Evolutionary conservation across 1,140 invertebrate species (phyloP).

Genomic region (Rhopalosiphum padi): DNA sequence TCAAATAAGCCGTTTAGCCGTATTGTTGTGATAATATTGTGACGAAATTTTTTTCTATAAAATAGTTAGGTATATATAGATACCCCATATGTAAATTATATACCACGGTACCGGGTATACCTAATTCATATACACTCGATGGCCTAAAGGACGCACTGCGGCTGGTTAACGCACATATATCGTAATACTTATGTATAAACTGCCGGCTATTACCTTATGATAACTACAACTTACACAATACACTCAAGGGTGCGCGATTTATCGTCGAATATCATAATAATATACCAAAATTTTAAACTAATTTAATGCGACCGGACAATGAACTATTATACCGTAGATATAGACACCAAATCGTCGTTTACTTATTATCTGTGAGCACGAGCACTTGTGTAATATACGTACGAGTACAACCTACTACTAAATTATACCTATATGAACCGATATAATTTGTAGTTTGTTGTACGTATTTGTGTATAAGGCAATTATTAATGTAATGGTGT

Average conservation of each 20-base stretch:
- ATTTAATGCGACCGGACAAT: not conserved
- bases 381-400: not conserved
- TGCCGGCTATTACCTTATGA: not conserved
- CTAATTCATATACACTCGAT: not conserved
- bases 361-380: not conserved
- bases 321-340: not conserved
- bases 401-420: too few relatives aligned
- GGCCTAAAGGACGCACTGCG: not conserved
- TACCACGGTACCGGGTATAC: not conserved
- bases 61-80: not conserved
- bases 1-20: not conserved
- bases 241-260: not conserved
- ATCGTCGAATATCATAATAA: not conserved
- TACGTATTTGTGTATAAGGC: not conserved
- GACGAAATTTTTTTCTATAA: not conserved
- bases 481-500: not conserved
- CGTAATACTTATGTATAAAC: too few relatives aligned
- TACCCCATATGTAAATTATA: not conserved
- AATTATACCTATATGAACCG: not conserved
- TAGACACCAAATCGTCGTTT: not conserved
- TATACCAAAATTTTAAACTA: not conserved
- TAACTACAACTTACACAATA: not conserved
- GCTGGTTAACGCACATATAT: not conserved
- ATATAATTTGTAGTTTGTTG: not conserved
- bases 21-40: not conserved